These are phyloP conservation scores for Toxotes chatareus DNA, from an alignment of 2,113 vertebrate species.

Conservation along the genomic window DNA sequence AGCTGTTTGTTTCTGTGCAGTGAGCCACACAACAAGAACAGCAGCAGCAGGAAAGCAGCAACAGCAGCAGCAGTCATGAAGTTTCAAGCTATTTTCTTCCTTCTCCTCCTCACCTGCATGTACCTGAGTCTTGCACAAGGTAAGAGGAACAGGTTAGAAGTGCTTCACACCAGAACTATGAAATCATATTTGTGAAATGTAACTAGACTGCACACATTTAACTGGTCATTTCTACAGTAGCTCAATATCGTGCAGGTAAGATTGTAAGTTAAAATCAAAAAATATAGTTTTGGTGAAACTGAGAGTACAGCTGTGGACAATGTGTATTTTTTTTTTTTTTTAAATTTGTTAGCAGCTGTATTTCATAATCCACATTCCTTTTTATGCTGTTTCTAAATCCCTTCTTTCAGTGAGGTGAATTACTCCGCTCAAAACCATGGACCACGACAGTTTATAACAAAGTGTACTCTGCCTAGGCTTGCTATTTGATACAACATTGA, in stretches of 20 bases:
- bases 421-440: not conserved
- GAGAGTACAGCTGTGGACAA: not conserved
- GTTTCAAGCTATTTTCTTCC: slow-evolving; percentile 66
- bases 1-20: slow-evolving; percentile 51
- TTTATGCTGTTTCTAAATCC: not conserved
- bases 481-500: not conserved
- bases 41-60: not conserved
- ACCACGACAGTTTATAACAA: not conserved
- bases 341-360: not conserved
- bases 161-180: not conserved
- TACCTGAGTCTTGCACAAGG: slow-evolving; percentile 82
- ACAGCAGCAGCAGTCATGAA: slow-evolving; percentile 76
- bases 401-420: not conserved
- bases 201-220: not conserved
- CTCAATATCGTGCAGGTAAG: not conserved
- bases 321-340: not conserved
- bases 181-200: not conserved
- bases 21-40: slow-evolving; percentile 20
- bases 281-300: not conserved
- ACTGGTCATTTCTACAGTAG: not conserved
- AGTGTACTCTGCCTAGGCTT: slow-evolving; percentile 14
- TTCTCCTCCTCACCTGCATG: slow-evolving; percentile 80
- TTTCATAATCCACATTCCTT: slow-evolving; percentile 39
- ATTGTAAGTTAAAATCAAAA: not conserved
- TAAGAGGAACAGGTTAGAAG: slow-evolving; percentile 2